phyloP scores from a whole-genome alignment of 2,888 invertebrate species.

The Octodonta nipae region DNA sequence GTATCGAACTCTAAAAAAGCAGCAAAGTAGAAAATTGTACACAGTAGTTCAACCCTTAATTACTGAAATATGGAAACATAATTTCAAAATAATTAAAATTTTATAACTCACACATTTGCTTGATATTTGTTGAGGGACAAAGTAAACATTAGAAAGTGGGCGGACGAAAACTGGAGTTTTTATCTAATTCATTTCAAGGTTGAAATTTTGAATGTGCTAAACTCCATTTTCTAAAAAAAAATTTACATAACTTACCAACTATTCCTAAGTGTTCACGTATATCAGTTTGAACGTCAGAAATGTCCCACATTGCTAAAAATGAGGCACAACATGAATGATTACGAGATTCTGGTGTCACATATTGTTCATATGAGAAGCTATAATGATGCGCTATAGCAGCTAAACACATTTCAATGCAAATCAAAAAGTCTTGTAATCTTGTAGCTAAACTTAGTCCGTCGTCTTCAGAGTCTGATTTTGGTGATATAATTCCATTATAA shows the following conservation, averaged over 20 bases:
- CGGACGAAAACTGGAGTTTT: no score
- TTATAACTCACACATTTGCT: no score
- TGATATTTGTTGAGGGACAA: no score
- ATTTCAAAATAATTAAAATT: no score
- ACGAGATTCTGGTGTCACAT: slow-evolving; percentile 38
- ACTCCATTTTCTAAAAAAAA: no score
- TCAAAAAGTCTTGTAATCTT: slow-evolving; percentile 64
- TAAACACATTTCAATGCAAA: slow-evolving; percentile 95
- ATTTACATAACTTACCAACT: slow-evolving; percentile 48
- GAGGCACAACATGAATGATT: slow-evolving; percentile 54
- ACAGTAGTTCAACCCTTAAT: no score
- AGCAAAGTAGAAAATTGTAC: no score
- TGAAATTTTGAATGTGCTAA: no score
- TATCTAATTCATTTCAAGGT: no score
- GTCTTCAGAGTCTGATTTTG: slow-evolving; percentile 56
- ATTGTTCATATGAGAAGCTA: slow-evolving; percentile 88
- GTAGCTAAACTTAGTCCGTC: slow-evolving; percentile 63
- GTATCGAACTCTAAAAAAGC: no score
- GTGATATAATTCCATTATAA: slow-evolving; percentile 66
- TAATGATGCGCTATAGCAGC: slow-evolving; percentile 92
- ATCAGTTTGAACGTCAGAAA: slow-evolving; percentile 88
- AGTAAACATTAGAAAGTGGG: no score
- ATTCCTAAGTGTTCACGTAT: slow-evolving; percentile 86
- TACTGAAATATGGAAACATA: no score
- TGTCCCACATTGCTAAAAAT: slow-evolving; percentile 87